phyloP scores from a whole-genome alignment of 2,113 vertebrate species.

The Cavia aperea region DNA sequence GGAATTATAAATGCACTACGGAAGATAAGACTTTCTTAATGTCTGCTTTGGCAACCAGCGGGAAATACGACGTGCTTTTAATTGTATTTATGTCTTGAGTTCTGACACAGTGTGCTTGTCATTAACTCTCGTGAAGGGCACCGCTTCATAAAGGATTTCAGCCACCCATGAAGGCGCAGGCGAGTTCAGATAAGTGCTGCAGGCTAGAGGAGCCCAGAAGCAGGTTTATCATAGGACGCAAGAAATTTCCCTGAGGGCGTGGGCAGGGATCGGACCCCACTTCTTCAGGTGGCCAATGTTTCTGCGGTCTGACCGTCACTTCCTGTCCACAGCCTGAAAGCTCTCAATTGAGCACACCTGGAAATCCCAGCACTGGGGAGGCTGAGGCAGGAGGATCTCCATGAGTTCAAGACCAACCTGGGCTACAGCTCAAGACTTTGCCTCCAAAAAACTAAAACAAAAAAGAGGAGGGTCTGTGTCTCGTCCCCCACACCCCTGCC shows the following conservation, averaged over 20 bases:
- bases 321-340: not conserved
- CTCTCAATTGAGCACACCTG: not conserved
- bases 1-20: slow-evolving; percentile 4
- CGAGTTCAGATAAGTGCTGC: slow-evolving; percentile 22
- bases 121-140: not conserved
- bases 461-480: not conserved
- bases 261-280: not conserved
- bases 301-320: not conserved
- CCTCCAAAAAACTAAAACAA: not conserved
- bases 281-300: not conserved
- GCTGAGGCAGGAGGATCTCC: not conserved
- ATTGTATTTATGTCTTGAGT: slow-evolving; percentile 43
- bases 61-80: slow-evolving; percentile 52
- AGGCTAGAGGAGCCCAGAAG: not conserved
- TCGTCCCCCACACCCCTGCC: not conserved
- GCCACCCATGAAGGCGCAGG: not conserved
- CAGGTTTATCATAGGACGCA: not conserved
- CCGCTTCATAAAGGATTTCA: not conserved
- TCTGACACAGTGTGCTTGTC: slow-evolving; percentile 30
- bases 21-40: slow-evolving; percentile 48
- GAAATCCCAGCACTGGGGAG: not conserved
- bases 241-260: not conserved
- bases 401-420: not conserved
- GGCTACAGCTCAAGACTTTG: not conserved
- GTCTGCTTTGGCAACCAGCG: slow-evolving; percentile 17